Percentiles rank a stretch among this genome's conserved stretches.
Evolutionary conservation across 2,888 invertebrate genomes (phyloP).

Genomic region (Abrostola triplasia): DNA sequence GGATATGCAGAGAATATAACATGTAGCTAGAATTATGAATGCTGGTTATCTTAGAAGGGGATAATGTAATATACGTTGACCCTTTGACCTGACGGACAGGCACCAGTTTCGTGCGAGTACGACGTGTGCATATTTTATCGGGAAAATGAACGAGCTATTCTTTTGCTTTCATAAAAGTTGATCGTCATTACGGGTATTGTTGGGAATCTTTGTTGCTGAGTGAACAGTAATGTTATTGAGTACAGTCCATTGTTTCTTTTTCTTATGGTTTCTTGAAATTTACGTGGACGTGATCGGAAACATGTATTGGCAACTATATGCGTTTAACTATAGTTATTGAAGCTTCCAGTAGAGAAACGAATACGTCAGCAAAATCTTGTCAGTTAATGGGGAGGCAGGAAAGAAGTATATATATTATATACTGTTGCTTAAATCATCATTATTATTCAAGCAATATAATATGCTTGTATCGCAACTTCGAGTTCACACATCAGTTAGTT

Average conservation of each 20-base stretch:
- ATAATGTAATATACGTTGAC: slow-evolving; percentile 35
- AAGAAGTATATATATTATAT: too few relatives aligned
- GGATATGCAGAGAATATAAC: slow-evolving; percentile 24
- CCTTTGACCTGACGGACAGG: slow-evolving; percentile 42
- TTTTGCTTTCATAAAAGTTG: slow-evolving; percentile 35
- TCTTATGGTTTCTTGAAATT: slow-evolving; percentile 7
- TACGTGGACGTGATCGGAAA: slow-evolving; percentile 5
- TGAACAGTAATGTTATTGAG: slow-evolving; percentile 33
- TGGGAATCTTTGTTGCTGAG: slow-evolving; percentile 26
- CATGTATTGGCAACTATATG: not conserved
- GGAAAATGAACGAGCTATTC: slow-evolving; percentile 39
- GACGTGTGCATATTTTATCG: slow-evolving; percentile 52
- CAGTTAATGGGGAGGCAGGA: too few relatives aligned
- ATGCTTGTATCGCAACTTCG: too few relatives aligned
- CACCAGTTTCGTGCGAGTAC: slow-evolving; percentile 27
- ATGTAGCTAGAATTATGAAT: slow-evolving; percentile 28
- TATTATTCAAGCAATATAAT: too few relatives aligned
- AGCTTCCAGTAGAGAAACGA: too few relatives aligned
- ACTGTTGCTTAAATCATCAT: too few relatives aligned
- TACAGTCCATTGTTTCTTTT: slow-evolving; percentile 1
- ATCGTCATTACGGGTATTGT: slow-evolving; percentile 33
- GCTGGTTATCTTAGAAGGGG: slow-evolving; percentile 36
- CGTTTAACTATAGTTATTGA: too few relatives aligned
- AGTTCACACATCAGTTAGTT: not conserved
- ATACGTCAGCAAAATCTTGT: too few relatives aligned